Evolutionary conservation across 2,888 invertebrate species (phyloP).

Genomic region (Scaptomyza flava): DNA sequence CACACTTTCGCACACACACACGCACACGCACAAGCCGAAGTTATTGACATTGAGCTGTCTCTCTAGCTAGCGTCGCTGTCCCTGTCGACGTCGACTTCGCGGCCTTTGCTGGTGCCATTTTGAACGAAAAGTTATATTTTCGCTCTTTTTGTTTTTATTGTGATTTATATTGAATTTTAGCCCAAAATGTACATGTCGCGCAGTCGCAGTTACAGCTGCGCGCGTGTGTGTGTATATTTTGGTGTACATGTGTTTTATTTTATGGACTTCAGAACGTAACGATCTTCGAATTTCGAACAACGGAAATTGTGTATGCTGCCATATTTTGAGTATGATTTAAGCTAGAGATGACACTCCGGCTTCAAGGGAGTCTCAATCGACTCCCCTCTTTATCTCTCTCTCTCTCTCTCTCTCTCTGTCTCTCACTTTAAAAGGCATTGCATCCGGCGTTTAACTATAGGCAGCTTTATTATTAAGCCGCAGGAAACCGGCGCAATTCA

Average conservation of each 20-base stretch:
- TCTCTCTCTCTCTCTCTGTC: not conserved
- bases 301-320: slow-evolving; percentile 70
- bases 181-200: slow-evolving; percentile 68
- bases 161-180: slow-evolving; percentile 53
- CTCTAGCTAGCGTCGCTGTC: slow-evolving; percentile 38
- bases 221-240: slow-evolving; percentile 3
- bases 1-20: slow-evolving; percentile 18
- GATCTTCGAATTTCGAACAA: slow-evolving; percentile 57
- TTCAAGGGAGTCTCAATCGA: slow-evolving; percentile 5
- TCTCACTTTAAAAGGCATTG: slow-evolving; percentile 57
- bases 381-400: not conserved
- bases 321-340: slow-evolving; percentile 41
- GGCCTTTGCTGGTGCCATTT: slow-evolving; percentile 72
- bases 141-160: slow-evolving; percentile 21
- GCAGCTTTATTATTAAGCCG: slow-evolving; percentile 29
- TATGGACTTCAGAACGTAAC: slow-evolving; percentile 66
- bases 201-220: slow-evolving; percentile 6
- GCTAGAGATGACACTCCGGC: slow-evolving; percentile 37
- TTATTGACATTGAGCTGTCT: slow-evolving; percentile 76
- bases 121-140: slow-evolving; percentile 35
- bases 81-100: slow-evolving; percentile 4
- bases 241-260: slow-evolving; percentile 24
- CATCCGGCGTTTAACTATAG: slow-evolving; percentile 62
- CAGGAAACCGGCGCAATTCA: slow-evolving; percentile 53
- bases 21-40: slow-evolving; percentile 32